Evolutionary conservation across 2,797 vertebrate genomes (phyloP).

Genomic region (Aulostomus chinensis): DNA sequence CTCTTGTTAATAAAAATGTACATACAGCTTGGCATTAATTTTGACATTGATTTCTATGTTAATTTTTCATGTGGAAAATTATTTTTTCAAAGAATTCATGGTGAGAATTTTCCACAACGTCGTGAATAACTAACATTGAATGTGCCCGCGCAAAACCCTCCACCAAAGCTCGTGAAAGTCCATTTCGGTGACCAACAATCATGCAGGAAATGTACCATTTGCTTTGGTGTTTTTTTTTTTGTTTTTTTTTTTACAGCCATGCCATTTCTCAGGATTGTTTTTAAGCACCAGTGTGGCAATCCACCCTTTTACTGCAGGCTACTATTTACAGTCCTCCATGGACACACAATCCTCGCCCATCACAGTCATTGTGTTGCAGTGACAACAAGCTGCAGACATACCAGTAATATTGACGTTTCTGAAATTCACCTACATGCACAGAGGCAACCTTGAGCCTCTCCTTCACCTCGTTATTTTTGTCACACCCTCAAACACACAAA

Average conservation of each 20-base stretch:
- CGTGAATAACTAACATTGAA: no score
- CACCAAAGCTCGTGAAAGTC: no score
- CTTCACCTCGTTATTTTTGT: constrained; percentile 2
- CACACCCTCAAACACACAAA: constrained; percentile 27
- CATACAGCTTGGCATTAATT: no score
- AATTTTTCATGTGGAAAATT: no score
- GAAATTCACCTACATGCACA: constrained; percentile 11
- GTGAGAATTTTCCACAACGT: no score
- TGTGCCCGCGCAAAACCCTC: no score
- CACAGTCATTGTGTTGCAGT: constrained; percentile 1
- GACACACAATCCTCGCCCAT: background rate
- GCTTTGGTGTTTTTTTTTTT: constrained; percentile 7
- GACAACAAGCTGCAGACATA: constrained; percentile 3
- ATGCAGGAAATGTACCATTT: constrained; percentile 10
- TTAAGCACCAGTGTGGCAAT: background rate
- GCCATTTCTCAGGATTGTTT: constrained; percentile 20
- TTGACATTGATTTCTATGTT: no score
- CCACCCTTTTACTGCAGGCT: background rate
- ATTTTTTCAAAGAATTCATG: no score
- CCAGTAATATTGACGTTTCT: constrained; percentile 10
- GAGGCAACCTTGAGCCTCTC: constrained; percentile 33
- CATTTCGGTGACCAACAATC: constrained; percentile 12
- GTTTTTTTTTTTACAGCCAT: constrained; percentile 27
- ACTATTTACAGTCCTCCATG: no score
- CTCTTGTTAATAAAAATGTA: no score